Base-by-base conservation (phyloP, 2,797 vertebrate genomes). In the Huso huso region DNA sequence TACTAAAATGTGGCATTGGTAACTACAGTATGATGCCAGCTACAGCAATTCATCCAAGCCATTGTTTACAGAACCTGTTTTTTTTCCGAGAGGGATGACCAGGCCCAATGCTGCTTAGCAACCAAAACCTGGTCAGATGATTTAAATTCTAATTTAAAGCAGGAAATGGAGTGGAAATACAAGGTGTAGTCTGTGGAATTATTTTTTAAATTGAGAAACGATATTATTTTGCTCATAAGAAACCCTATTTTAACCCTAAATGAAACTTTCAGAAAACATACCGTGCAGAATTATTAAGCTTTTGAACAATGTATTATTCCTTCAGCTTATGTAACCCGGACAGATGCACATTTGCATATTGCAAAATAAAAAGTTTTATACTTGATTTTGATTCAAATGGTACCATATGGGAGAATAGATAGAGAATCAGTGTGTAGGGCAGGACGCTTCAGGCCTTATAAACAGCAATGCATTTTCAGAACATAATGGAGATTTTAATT, bases 381-480 rank as follows among this genome's bases (percentile, higher is more conserved):
- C 64, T 71, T 71, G 69, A 71, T 71, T 71, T 64, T 62, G 12
- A 71, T 64, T 71, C 69, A 67, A 71, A 71, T 57, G 51, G 69
- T 71, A 71, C 66, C 69, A 71, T 71, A 71, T 64, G 69, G 69
- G 69, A 64, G 62, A 67, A 50, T 48, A 63, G 37, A 62, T 50
- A 67, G 66, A 37, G 23, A 37, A 37, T 62, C 69, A 70, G 62
- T 49, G 66, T 63, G 50, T 18, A 63, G 15, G 66, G 66, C 49
- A 64, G 55, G 59, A 48, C 48, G 62, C 64, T 65, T 66, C 69
- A 71, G 55, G 57, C 23, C 66, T 66, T 71, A 49, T 67, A 67
- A 67, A 71, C 69, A 59, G 55, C 67, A 66, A 67, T 60, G 62
- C 69, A 61, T 67, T 71, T 66, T 71, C 69, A 71, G 48, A 71